Base-by-base conservation (phyloP, 2,113 vertebrate genomes). In the Tachuris rubrigastra region DNA sequence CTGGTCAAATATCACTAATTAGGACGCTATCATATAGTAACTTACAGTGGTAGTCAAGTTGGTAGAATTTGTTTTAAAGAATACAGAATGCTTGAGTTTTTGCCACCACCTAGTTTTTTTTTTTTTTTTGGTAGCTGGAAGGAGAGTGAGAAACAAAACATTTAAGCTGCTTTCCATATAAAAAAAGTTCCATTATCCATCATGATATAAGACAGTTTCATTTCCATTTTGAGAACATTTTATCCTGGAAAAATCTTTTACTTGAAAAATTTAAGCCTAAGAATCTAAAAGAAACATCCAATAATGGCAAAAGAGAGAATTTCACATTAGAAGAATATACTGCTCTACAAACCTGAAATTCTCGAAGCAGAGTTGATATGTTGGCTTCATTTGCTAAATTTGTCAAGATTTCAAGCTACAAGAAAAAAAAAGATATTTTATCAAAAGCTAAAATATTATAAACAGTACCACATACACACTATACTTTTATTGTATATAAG, bases 341-440 rank as follows among this genome's bases (percentile, higher is more conserved):
- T 73, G 25, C 39, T 50, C 77, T 9, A 97, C 98, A 97, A 95
- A 98, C 99, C 99, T 99, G 99, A 95, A 99, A 99, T 96, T 99
- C 99, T 94, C 99, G 98, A 81, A 99, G 98, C 52, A 99, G 98
- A 56, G 98, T 99, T 89, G 99, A 99, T 97, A 99, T 99, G 96
- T 99, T 99, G 33, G 99, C 98, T 97, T 99, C 99, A 69, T 98
- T 99, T 89, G 99, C 99, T 93, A 99, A 97, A 95, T 99, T 99
- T 79, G 99, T 99, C 97, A 99, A 97, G 95, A 99, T 99, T 98
- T 99, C 99, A 97, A 99, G 97, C 99, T 99, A 95, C 12, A 74
- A 94, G 92, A 63, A 73, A 97, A 90, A 95, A 68, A 18, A 42
- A 79, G 9, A n/a, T 24, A 86, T 41, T 77, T 63, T 52, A 79